Base-by-base conservation (phyloP, 1,140 invertebrate genomes). In the Dufourea novaeangliae region DNA sequence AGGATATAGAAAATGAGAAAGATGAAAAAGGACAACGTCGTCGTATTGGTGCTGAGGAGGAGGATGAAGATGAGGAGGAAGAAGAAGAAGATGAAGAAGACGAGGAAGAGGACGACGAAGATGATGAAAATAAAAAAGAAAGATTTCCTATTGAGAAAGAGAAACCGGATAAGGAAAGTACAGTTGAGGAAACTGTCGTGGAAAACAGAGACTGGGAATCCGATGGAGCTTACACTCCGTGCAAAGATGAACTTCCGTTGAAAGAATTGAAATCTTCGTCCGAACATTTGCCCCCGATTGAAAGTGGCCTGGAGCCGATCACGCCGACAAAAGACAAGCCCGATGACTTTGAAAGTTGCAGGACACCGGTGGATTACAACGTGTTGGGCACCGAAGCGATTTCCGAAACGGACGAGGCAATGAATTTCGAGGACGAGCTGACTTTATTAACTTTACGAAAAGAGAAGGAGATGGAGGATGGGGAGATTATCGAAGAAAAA, bases 401-500 rank as follows among this genome's bases (percentile, higher is more conserved):
- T 70, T 93, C 90, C 11, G 90, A 91, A 70, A 90, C 88, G 0
- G 89, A 91, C 25, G 88, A 90, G 52, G 89, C 88, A n/a, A 91
- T 90, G 84, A 92, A 90, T 67, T 92, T 91, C 37, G 90, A 92
- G 20, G 91, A 92, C 32, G 91, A 92, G 39, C 50, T 88, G 46
- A 91, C 80, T 20, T 39, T 72, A 8, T 27, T 68, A 12, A 54
- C 20, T 22, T 61, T 83, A 22, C 82, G 85, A 22, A 88, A 84
- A 32, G 84, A 87, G 10, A 90, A 88, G 34, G 88, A 89, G 37
- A 87, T 87, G 63, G 85, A 88, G 46, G 93, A 94, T 77, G 94
- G 93, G 5, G 94, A 95, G 87, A 94, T 94, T 27, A 50, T 78
- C 1, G 82, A 87, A 0, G 88, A 88, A 11, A 80, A 76, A 11